phyloP scores from a whole-genome alignment of 2,888 invertebrate genomes.

The Noctuana brunneofusca region DNA sequence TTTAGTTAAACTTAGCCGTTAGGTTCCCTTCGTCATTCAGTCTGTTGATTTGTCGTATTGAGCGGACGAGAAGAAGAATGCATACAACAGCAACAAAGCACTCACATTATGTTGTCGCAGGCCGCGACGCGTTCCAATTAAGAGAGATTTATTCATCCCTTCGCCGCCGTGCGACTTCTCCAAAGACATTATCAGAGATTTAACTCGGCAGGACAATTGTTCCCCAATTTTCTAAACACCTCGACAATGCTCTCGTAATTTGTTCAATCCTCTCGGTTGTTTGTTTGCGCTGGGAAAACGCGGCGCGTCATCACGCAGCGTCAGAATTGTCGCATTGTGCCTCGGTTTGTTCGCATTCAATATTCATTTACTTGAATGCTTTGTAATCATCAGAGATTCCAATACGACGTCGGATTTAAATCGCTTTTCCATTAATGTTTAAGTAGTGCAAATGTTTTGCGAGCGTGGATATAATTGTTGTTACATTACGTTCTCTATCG shows the following conservation, averaged over 20 bases:
- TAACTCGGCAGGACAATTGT: slow-evolving; percentile 75
- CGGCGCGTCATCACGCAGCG: slow-evolving; percentile 58
- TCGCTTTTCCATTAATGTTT: slow-evolving; percentile 54
- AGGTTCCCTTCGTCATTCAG: slow-evolving; percentile 66
- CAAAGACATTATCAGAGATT: slow-evolving; percentile 76
- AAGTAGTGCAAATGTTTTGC: slow-evolving; percentile 23
- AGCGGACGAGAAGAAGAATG: slow-evolving; percentile 62
- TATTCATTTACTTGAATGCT: slow-evolving; percentile 70
- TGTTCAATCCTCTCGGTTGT: slow-evolving; percentile 71
- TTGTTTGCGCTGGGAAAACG: slow-evolving; percentile 70
- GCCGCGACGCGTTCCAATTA: slow-evolving; percentile 74
- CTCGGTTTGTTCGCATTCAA: slow-evolving; percentile 60
- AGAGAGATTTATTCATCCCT: slow-evolving; percentile 76
- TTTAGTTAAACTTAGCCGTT: slow-evolving; percentile 54
- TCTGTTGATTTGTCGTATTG: slow-evolving; percentile 65
- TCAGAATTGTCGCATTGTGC: slow-evolving; percentile 59
- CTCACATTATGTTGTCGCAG: slow-evolving; percentile 74
- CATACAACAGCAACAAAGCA: slow-evolving; percentile 64
- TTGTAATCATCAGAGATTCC: slow-evolving; percentile 63
- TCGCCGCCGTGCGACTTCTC: slow-evolving; percentile 64
- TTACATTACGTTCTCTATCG: slow-evolving; percentile 10
- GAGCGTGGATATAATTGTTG: slow-evolving; percentile 17
- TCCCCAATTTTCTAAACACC: slow-evolving; percentile 79
- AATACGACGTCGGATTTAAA: slow-evolving; percentile 58
- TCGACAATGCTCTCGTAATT: slow-evolving; percentile 74